Conservation (phyloP, 2,888 invertebrate genomes). For the Globia sparganii region DNA sequence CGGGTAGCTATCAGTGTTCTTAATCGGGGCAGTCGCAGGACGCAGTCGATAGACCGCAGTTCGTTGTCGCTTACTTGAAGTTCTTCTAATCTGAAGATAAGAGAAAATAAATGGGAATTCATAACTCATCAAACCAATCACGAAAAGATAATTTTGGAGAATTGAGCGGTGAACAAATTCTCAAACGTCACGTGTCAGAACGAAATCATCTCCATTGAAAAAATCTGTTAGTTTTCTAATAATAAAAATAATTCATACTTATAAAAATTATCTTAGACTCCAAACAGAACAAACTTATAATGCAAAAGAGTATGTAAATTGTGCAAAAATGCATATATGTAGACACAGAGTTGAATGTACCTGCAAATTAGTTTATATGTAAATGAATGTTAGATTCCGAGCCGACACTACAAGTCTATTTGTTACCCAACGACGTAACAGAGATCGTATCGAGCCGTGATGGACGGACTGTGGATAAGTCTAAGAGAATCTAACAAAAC, state of each 20-base stretch:
- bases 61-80: slow-evolving; percentile 93
- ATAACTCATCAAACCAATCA: neutral
- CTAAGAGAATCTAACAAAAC: slow-evolving; percentile 28
- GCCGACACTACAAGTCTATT: slow-evolving; percentile 56
- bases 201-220: neutral
- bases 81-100: slow-evolving; percentile 91
- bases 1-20: slow-evolving; percentile 89
- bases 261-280: neutral
- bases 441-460: slow-evolving; percentile 59
- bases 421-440: slow-evolving; percentile 62
- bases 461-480: slow-evolving; percentile 30
- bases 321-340: slow-evolving; percentile 6
- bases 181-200: neutral
- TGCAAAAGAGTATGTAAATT: slow-evolving; percentile 6
- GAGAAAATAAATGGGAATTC: neutral
- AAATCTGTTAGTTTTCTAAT: neutral
- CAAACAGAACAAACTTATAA: neutral
- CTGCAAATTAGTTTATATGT: slow-evolving; percentile 41
- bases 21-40: slow-evolving; percentile 91
- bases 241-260: neutral
- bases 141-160: neutral
- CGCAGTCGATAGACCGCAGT: slow-evolving; percentile 91
- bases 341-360: slow-evolving; percentile 57
- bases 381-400: slow-evolving; percentile 52
- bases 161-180: neutral